Evolutionary conservation across 2,797 vertebrate genomes (phyloP), one percentile per base, ranked within the genome.

Genomic region (Microctenopoma steveboyesi): DNA sequence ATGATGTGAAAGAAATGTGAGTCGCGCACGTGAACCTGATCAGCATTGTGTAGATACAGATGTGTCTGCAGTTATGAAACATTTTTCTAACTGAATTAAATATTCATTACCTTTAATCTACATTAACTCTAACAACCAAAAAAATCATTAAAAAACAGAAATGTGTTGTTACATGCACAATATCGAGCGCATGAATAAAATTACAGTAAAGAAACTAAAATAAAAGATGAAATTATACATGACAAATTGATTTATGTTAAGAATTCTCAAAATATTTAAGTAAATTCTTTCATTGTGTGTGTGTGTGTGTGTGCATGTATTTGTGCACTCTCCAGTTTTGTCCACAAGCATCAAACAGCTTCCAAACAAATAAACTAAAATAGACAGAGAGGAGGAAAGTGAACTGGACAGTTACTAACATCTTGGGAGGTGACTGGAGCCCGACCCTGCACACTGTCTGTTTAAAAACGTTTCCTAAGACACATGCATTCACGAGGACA

Each of bases 251-350:
- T 46, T 63, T 66, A 61, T 53, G 49, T 54, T 66, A 50, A 69
- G 78, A 57, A 74, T 69, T 78, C 82, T 76, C 72, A 63, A 79
- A 81, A 53, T 82, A 74, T 78, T 83, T 84, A 78, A 83, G 74
- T 70, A 80, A 45, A 14, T 18, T 7, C 2, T 46, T n/a, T n/a
- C 6, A 18, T n/a, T 72, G 47, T 62, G 52, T 55, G 37, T 48
- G 49, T 60, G 49, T 50, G 30, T 78, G 40, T 54, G 35, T 30
- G 27, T 64, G 39, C 79, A 70, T 82, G 72, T 37, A 16, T 85
- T 75, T 82, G 64, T 79, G 82, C 64, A 74, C 79, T 78, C 88
- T 94, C 92, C 92, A 94, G 93, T 94, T 93, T 82, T 85, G 78
- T 89, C 91, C 90, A 90, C 74, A 56, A 67, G 65, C 69, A 75